Base-by-base conservation (phyloP, 2,888 invertebrate genomes). In the Chelonus formosanus region DNA sequence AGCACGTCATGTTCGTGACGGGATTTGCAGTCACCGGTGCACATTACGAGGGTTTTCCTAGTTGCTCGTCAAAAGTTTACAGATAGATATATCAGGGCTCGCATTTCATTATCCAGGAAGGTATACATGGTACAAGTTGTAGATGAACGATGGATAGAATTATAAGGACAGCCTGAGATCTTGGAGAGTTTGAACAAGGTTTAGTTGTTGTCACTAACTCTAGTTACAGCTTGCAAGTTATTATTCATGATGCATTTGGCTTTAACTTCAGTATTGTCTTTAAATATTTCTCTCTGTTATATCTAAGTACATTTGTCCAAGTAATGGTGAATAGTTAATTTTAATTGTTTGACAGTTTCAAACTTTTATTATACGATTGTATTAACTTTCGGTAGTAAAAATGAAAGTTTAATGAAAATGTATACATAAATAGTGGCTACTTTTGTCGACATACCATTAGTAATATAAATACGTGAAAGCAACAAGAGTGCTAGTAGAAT, bases 1-100 rank as follows among this genome's bases (percentile, higher is more conserved):
- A 50, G 52, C 48, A 52, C 60, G 60, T 60, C 50, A 40, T 56
- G 56, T 56, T 8, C 52, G 50, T 60, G 50, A 60, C 60, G 40
- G 60, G 52, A 60, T 60, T 60, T 60, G 31, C 50, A 40, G 60
- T 60, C 36, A 36, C 7, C 60, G 34, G 34, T 36, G 40, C 35
- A 32, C 10, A 3, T 31, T 40, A 31, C 56, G 3, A 31, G 56
- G 44, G 56, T 44, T 44, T 56, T 20, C 52, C 32, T 52, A 3
- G 4, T 31, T 34, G 32, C 52, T 52, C 34, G 31, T 34, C 32
- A 48, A 10, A 32, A 52, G 32, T 34, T 6, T 31, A 52, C 32
- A 52, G 32, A 52, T 32, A 52, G 52, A 52, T 52, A 34, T 52
- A 52, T 32, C 34, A 8, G 34, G 31, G 8, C 40, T 40, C 34